Conservation (phyloP, 2,797 vertebrate species). For the Taenioides sp. region DNA sequence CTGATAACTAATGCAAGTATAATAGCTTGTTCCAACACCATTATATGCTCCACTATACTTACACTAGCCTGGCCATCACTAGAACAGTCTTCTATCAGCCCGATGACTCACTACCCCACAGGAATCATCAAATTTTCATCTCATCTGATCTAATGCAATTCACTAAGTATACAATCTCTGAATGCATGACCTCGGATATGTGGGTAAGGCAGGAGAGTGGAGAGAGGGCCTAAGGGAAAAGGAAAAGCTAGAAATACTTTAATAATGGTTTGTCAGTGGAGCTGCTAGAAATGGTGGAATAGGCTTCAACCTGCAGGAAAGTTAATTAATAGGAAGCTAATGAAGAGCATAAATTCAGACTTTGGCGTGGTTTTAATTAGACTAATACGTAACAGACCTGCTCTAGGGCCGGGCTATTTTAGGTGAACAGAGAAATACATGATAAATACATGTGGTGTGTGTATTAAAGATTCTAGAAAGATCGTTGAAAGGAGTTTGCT, state of each 20-base stretch:
- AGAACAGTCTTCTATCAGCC: constrained; percentile 22
- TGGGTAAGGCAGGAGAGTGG: constrained; percentile 8
- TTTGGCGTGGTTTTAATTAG: constrained; percentile 44
- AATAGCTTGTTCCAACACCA: constrained; percentile 24
- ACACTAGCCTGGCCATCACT: constrained; percentile 20
- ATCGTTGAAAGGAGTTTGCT: constrained; percentile 2
- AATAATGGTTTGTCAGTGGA: constrained; percentile 14
- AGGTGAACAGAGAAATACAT: constrained; percentile 15
- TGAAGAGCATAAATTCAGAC: constrained; percentile 45
- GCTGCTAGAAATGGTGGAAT: not conserved
- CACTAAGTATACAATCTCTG: constrained; percentile 42
- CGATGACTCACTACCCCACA: constrained; percentile 39
- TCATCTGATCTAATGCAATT: constrained; percentile 57
- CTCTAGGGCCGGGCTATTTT: constrained; percentile 46
- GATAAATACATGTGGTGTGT: constrained; percentile 22
- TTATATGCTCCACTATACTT: constrained; percentile 32
- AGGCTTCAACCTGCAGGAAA: constrained; percentile 27
- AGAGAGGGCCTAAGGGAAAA: not conserved
- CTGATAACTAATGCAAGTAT: not conserved
- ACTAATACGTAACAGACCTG: constrained; percentile 36
- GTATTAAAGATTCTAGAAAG: not conserved
- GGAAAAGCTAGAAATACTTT: not conserved
- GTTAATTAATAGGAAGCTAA: constrained; percentile 47
- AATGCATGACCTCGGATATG: constrained; percentile 29
- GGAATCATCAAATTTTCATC: constrained; percentile 59